Base-by-base conservation (phyloP, 1,140 invertebrate genomes). In the Phocides pigmalion region DNA sequence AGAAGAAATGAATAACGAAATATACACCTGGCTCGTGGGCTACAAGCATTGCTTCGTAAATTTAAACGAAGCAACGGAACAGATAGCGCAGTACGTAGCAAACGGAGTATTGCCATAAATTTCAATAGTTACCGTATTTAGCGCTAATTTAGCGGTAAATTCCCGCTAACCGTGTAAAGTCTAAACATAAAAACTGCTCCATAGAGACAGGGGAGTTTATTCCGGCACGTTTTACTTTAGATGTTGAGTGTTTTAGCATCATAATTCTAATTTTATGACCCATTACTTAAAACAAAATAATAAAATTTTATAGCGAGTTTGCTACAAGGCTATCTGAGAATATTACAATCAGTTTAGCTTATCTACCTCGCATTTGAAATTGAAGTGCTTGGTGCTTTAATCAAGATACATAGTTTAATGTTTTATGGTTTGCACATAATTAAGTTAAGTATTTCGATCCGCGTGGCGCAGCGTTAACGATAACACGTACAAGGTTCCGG, bases 101-200 rank as follows among this genome's bases (percentile, higher is more conserved):
- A 79, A 70, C n/a, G 58, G 65, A 11, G 50, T 49, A 76, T 70
- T 68, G 56, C 72, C 56, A 68, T 72, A 71, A 81, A 82, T 75
- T 68, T 62, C 64, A 63, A 79, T 76, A 81, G 72, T 74, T 73
- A 53, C 61, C 61, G 66, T 61, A 66, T 74, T 72, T 58, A 63
- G 41, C 66, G 65, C 64, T 64, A 71, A 75, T 72, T 74, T 64
- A 58, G 62, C 66, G 47, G 66, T 61, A 68, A 72, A 66, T 71
- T 70, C 37, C 42, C 64, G 25, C 2, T 28, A 28, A 28, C 25
- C 25, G 25, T 4, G 25, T 6, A 28, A 28, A 28, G 25, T 28
- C 25, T 28, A 14, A 41, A n/a, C 15, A 14, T 15, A 6, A 42
- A 32, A 32, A 32, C 28, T 37, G 32, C 14, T 51, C 49, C 32